Base-by-base conservation (phyloP, 2,797 vertebrate species). In the Aldrovandia affinis region DNA sequence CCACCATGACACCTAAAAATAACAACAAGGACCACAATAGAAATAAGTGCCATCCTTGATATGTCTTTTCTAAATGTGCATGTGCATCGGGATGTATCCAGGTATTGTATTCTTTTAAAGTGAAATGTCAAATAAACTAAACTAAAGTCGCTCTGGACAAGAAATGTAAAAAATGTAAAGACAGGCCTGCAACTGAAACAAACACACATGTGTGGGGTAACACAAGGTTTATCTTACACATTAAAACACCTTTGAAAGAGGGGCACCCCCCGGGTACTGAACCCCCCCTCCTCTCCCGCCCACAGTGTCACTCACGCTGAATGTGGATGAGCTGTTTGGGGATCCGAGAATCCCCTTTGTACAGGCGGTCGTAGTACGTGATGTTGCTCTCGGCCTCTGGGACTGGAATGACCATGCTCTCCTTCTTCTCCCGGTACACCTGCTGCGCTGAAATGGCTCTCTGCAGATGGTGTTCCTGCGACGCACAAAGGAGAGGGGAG, bases 251-350 rank as follows among this genome's bases (percentile, higher is more conserved):
- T 15, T 57, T 10, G 42, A 77, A 18, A 77, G 1, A 14, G 33
- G 57, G 68, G 52, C 57, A 68, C 12, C 20, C 18, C 42, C 18
- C 39, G 7, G 9, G 9, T 6, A 33, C 30, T 20, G 18, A 8
- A 4, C 20, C 6, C 7, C 20, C 44, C 78, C 63, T n/a, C n/a
- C n/a, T n/a, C n/a, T n/a, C 59, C 83, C 36, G 68, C 33, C 33
- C 33, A 42, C 25, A 55, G 10, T 22, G 15, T 10, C 33, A 97
- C 97, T 97, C 93, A 98, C 97, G 96, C 86, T 98, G 97, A 89
- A 98, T 96, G 92, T 98, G 97, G 91, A 98, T 97, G 91, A 98
- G 97, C 96, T 98, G 97, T 92, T 98, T 98, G 89, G 97, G 97
- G 81, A 97, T 95, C 86, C 94, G 96, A 89, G 97, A 97, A 85